A percentile compares a stretch with the other conserved stretches of the same genome.
These are phyloP conservation scores for Ascaphus truei DNA, from an alignment of 2,113 vertebrate species.

Conservation along the genomic window DNA sequence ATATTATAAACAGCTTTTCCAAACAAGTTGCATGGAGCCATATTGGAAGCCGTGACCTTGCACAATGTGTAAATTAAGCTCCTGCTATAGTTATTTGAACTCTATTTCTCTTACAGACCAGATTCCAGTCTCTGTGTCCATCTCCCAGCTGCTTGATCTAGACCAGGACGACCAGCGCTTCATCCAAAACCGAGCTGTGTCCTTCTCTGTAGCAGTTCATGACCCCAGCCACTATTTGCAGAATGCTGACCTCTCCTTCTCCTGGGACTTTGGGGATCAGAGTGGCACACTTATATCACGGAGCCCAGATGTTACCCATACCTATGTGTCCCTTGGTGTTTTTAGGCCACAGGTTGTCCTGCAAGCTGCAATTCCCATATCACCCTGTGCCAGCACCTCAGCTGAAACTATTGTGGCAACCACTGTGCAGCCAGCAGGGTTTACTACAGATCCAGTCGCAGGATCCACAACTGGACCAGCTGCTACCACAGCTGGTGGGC, in stretches of 20 bases:
- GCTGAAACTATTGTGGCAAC: slow-evolving; percentile 34
- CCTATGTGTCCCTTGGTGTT: slow-evolving; percentile 69
- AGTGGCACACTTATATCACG: slow-evolving; percentile 86
- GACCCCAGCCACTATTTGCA: slow-evolving; percentile 86
- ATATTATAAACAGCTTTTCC: too few species aligned
- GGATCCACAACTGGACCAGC: slow-evolving; percentile 41
- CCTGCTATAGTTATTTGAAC: too few species aligned
- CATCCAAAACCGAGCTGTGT: slow-evolving; percentile 80
- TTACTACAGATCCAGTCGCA: slow-evolving; percentile 23
- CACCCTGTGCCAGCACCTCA: slow-evolving; percentile 61
- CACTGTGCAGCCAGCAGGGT: slow-evolving; percentile 23
- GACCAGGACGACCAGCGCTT: slow-evolving; percentile 66
- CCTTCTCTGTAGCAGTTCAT: slow-evolving; percentile 77
- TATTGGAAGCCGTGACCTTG: too few species aligned
- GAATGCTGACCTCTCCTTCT: slow-evolving; percentile 78
- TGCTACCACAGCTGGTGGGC: neutral
- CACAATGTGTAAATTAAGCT: too few species aligned
- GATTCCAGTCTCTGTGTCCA: slow-evolving; percentile 76
- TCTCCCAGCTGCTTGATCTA: slow-evolving; percentile 72
- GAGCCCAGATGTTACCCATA: slow-evolving; percentile 74
- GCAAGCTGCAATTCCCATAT: slow-evolving; percentile 79
- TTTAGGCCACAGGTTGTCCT: slow-evolving; percentile 76
- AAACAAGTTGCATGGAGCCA: too few species aligned
- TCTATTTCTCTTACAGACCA: slow-evolving; percentile 78
- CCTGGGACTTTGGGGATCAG: slow-evolving; percentile 90